phyloP scores from a whole-genome alignment of 1,140 invertebrate genomes.

The Ceratina australensis region DNA sequence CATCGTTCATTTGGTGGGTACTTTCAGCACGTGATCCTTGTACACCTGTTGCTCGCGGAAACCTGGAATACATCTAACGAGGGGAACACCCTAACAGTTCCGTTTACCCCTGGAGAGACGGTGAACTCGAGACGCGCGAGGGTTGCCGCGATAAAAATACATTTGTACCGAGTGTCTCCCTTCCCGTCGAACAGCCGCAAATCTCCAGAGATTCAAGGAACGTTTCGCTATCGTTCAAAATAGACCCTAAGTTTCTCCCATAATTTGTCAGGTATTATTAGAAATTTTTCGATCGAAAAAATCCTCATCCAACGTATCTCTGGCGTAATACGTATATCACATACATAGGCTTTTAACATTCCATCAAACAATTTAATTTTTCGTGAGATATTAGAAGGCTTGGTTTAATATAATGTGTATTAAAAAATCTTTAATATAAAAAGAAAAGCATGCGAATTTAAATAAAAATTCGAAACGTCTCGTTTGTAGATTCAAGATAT shows the following conservation, averaged over 20 bases:
- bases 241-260: background rate
- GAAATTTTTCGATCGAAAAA: background rate
- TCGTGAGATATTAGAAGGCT: no score
- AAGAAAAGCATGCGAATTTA: no score
- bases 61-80: background rate
- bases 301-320: no score
- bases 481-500: no score
- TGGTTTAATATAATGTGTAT: no score
- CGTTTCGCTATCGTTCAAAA: background rate
- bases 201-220: background rate
- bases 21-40: slow-evolving; percentile 16
- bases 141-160: slow-evolving; percentile 7
- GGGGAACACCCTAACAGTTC: background rate
- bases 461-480: no score
- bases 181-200: background rate
- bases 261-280: background rate
- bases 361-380: no score
- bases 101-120: background rate
- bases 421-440: no score
- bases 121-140: slow-evolving; percentile 7
- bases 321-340: no score
- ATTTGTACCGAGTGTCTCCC: background rate
- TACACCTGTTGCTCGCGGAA: slow-evolving; percentile 61
- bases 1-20: background rate
- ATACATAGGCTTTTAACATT: no score